Evolutionary conservation across 2,797 vertebrate genomes (phyloP), one percentile per base, ranked within the genome.

Genomic region (Siniperca undulata): DNA sequence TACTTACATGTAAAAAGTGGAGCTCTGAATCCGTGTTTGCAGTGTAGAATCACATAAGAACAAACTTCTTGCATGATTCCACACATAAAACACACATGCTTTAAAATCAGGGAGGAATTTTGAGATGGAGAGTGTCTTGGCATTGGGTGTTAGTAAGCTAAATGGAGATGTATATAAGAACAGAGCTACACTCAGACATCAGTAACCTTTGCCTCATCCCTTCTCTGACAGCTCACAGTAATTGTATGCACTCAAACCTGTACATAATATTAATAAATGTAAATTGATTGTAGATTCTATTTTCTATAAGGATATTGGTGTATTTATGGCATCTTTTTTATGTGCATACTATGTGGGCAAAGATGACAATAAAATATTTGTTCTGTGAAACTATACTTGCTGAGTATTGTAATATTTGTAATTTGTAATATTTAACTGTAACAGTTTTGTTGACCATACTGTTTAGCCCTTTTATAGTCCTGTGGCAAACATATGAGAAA

Each of bases 201-300:
- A 16, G 12, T 17, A 68, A 70, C 38, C 38, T 81, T 77, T 78
- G 55, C 48, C 79, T 84, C 59, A 77, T 85, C 70, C 53, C 73
- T 89, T 74, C 78, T 92, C 75, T 85, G 50, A 86, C 70, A 91
- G 90, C 89, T 92, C 89, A 85, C 82, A 74, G 82, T 81, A 79
- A 87, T 91, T 74, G 68, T 91, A 96, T 92, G 93, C 95, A 96
- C 95, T 96, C 86, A 88, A 86, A 92, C 59, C 65, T 96, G 94
- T 96, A 96, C 56, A 95, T 95, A 95, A 50, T 81, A 83, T 77
- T 71, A 90, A 86, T 81, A 85, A 86, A 82, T 94, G 90, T 93
- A 91, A 85, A 95, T 88, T 90, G 87, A 92, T 85, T 91, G 83
- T 92, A 93, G 19, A 92, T 88, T 91, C 24, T 94, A 93, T 93